Percentiles rank a stretch among this genome's conserved stretches.
Conservation (phyloP, 2,888 invertebrate species). For the Idaea straminata region DNA sequence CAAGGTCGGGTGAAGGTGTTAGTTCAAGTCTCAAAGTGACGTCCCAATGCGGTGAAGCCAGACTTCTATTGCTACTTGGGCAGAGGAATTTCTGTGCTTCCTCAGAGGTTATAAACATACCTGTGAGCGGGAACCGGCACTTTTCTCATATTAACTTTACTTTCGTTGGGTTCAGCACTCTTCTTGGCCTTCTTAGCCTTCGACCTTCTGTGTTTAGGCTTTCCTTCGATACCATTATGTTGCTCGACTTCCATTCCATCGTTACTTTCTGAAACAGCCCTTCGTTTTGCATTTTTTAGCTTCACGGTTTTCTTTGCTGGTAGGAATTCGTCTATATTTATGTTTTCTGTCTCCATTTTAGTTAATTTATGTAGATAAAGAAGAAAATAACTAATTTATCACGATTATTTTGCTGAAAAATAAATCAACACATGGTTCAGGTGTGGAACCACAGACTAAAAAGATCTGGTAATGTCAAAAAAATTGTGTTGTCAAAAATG, state of each 20-base stretch:
- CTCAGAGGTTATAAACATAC: conserved; percentile 41
- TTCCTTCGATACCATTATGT: conserved; percentile 81
- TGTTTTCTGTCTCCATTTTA: conserved; percentile 73
- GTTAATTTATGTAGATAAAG: conserved; percentile 4
- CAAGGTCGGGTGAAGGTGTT: not conserved
- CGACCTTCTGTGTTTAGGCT: conserved; percentile 53
- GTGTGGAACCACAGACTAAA: conserved; percentile 34
- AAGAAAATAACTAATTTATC: not conserved
- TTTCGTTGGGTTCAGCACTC: conserved; percentile 72
- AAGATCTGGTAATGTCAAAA: conserved; percentile 15
- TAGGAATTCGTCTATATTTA: conserved; percentile 75
- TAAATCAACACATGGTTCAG: conserved; percentile 45
- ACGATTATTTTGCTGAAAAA: conserved; percentile 15
- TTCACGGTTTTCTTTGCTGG: conserved; percentile 73
- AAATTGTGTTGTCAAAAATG: conserved; percentile 4
- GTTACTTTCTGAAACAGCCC: conserved; percentile 70
- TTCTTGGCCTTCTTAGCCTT: conserved; percentile 70
- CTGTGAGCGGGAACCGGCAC: conserved; percentile 95
- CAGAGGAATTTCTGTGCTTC: not conserved
- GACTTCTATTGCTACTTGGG: no score
- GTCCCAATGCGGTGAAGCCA: not conserved
- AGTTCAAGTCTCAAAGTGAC: not conserved
- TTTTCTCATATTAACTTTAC: conserved; percentile 83
- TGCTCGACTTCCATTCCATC: conserved; percentile 84
- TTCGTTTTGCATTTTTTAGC: conserved; percentile 75